A percentile compares a stretch with the other conserved stretches of the same genome.
Conservation (phyloP, 2,113 vertebrate genomes). For the Ptyas mucosa region DNA sequence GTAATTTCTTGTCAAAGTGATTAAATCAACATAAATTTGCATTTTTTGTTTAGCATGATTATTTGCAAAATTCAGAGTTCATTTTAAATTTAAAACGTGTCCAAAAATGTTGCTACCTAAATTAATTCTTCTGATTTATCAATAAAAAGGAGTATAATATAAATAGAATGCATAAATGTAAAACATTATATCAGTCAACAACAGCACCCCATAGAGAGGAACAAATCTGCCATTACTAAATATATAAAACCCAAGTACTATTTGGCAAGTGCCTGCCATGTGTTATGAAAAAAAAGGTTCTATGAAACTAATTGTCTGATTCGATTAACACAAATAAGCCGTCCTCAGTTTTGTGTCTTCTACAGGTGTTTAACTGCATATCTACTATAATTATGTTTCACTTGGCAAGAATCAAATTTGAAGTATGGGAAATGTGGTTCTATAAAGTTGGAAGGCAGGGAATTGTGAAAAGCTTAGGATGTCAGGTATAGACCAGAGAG, state of each 20-base stretch:
- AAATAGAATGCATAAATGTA: conserved; percentile 41
- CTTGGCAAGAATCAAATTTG: too few species aligned
- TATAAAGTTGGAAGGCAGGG: too few species aligned
- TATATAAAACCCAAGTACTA: conserved; percentile 40
- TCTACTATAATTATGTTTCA: too few species aligned
- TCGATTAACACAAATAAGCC: conserved; percentile 41
- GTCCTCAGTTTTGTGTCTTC: too few species aligned
- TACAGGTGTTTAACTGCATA: too few species aligned
- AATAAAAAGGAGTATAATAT: conserved; percentile 28
- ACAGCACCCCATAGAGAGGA: conserved; percentile 46
- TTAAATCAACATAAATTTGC: conserved; percentile 49
- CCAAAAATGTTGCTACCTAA: conserved; percentile 43
- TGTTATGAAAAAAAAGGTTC: conserved; percentile 49
- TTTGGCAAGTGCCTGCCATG: conserved; percentile 45
- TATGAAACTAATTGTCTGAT: conserved; percentile 48
- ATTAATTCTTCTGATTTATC: conserved; percentile 35
- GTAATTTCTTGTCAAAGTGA: conserved; percentile 53
- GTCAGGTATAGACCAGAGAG: too few species aligned
- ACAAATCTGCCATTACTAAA: conserved; percentile 49
- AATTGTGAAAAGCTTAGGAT: too few species aligned
- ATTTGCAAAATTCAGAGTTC: conserved; percentile 54
- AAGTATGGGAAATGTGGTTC: too few species aligned
- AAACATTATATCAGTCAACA: conserved; percentile 40
- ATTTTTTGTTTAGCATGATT: conserved; percentile 50
- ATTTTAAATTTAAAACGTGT: conserved; percentile 51